A percentile compares a stretch with the other conserved stretches of the same genome.
phyloP scores from a whole-genome alignment of 2,797 vertebrate species.

The Harpagifer antarcticus region DNA sequence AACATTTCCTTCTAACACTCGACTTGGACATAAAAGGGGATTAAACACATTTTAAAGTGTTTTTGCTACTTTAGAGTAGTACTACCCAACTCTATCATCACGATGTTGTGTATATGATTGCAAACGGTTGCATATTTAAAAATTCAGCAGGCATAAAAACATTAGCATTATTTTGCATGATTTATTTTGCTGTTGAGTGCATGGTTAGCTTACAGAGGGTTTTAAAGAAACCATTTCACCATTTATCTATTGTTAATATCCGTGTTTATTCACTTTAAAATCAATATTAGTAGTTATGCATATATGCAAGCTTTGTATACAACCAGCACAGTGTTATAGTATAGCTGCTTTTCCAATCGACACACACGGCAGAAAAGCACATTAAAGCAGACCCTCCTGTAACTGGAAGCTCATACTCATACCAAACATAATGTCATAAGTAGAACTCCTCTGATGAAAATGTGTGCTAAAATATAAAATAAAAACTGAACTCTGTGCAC shows the following conservation, averaged over 20 bases:
- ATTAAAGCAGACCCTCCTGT: neutral
- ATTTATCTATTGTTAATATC: neutral
- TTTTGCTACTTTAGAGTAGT: neutral
- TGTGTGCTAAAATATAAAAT: conserved; percentile 16
- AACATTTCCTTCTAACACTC: neutral
- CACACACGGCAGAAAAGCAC: neutral
- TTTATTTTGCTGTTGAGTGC: neutral
- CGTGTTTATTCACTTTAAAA: no score
- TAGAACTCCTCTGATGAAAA: conserved; percentile 9
- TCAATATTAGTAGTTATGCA: neutral
- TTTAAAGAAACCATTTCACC: neutral
- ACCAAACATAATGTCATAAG: neutral
- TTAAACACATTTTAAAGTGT: neutral
- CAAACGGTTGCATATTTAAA: neutral
- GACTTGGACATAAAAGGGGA: no score
- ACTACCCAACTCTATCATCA: neutral
- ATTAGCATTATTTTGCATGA: neutral
- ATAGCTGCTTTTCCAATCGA: neutral
- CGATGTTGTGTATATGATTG: neutral
- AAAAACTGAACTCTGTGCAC: conserved; percentile 26
- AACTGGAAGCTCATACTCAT: neutral
- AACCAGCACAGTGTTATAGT: neutral
- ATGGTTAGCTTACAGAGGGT: neutral
- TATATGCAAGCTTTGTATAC: neutral
- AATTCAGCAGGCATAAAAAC: neutral